phyloP scores from a whole-genome alignment of 2,888 invertebrate genomes.

The Keiferia lycopersicella region DNA sequence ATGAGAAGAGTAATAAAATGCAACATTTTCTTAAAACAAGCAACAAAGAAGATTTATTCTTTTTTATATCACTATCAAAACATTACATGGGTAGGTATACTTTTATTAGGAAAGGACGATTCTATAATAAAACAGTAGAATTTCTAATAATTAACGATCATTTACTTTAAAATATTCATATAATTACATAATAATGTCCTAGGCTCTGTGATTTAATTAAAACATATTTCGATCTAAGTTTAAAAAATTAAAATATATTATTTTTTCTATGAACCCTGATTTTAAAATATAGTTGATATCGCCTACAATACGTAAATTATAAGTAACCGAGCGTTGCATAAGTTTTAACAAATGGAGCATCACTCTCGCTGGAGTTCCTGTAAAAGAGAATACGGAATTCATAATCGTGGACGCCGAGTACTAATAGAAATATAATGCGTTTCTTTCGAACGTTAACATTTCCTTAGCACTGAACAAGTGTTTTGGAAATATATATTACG shows the following conservation, averaged over 20 bases:
- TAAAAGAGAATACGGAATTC: conserved; percentile 57
- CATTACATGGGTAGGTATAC: conserved; percentile 13
- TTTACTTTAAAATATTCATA: conserved; percentile 81
- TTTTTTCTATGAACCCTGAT: conserved; percentile 65
- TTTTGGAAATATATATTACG: no score
- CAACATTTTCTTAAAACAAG: conserved; percentile 49
- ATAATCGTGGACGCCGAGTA: not conserved
- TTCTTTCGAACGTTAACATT: no score
- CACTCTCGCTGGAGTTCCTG: conserved; percentile 93
- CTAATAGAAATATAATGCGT: not conserved
- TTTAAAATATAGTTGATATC: conserved; percentile 68
- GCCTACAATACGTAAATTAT: conserved; percentile 82
- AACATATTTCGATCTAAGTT: conserved; percentile 67
- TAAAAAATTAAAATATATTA: conserved; percentile 65
- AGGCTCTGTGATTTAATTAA: conserved; percentile 61
- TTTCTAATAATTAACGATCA: conserved; percentile 81
- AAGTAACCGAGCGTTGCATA: conserved; percentile 96
- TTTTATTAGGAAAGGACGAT: conserved; percentile 10
- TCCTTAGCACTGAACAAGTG: no score
- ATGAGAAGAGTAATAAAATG: conserved; percentile 54
- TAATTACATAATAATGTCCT: conserved; percentile 73
- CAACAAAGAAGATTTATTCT: conserved; percentile 33
- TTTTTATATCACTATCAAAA: conserved; percentile 19
- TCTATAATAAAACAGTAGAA: conserved; percentile 56
- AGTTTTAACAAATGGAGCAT: conserved; percentile 95